phyloP scores from a whole-genome alignment of 2,797 vertebrate species.

The Amniataba percoides region DNA sequence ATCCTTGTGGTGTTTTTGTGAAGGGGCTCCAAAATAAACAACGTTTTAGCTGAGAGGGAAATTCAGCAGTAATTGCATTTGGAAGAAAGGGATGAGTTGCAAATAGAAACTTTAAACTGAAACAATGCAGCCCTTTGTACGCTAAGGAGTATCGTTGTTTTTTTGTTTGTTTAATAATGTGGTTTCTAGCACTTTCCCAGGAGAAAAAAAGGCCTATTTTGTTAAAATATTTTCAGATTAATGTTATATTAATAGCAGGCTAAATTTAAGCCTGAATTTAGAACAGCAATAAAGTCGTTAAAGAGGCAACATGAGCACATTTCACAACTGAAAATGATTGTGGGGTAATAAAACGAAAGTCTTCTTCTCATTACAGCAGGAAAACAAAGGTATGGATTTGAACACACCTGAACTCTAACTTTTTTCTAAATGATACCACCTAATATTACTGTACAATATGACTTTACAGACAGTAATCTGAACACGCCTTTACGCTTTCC shows the following conservation, averaged over 20 bases:
- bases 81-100: conserved; percentile 27
- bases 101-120: conserved; percentile 39
- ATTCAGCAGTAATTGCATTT: conserved; percentile 52
- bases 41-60: conserved; percentile 34
- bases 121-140: conserved; percentile 61
- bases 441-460: background rate
- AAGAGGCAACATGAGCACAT: no score
- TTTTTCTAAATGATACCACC: background rate
- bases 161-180: background rate
- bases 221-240: background rate
- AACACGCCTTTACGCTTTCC: no score
- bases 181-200: conserved; percentile 18
- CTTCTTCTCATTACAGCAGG: background rate
- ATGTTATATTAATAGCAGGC: background rate
- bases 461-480: background rate
- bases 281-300: background rate
- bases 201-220: background rate
- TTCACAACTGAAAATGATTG: background rate
- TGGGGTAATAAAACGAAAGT: background rate
- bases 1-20: conserved; percentile 57
- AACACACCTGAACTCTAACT: background rate
- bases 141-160: background rate
- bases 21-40: conserved; percentile 63
- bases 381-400: background rate
- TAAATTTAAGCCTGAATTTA: background rate